These are phyloP conservation scores for Megalurothrips usitatus DNA, from an alignment of 2,888 invertebrate genomes.

Conservation along the genomic window DNA sequence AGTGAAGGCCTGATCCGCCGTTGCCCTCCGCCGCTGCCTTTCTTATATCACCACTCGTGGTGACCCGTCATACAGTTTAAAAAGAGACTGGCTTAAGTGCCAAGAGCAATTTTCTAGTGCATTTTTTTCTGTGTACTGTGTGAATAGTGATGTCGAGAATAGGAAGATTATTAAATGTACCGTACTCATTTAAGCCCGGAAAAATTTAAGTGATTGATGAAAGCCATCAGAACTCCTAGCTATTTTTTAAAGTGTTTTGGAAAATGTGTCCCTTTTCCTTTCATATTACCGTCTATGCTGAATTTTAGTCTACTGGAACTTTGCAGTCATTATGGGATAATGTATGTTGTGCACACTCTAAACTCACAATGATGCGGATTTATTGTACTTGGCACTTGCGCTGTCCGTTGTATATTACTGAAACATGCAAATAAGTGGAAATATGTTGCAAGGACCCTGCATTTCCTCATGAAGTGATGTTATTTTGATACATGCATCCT, in stretches of 20 bases:
- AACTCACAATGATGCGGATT: constrained; percentile 12
- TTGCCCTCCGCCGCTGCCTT: constrained; percentile 19
- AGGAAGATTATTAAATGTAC: constrained; percentile 1
- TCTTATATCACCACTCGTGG: neutral
- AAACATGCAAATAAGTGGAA: constrained; percentile 10
- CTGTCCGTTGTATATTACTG: constrained; percentile 20
- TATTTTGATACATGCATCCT: constrained; percentile 23
- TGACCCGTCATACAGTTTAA: neutral
- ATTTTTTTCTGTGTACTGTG: constrained; percentile 25
- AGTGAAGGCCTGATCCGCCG: constrained; percentile 21
- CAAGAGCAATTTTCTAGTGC: constrained; percentile 23
- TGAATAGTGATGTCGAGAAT: constrained; percentile 13
- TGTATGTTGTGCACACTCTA: neutral
- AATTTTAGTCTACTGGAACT: neutral
- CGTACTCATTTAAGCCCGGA: constrained; percentile 10
- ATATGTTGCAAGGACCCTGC: constrained; percentile 7
- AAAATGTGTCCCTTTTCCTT: neutral
- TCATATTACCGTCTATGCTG: neutral
- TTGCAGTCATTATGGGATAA: neutral
- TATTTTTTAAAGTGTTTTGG: constrained; percentile 16
- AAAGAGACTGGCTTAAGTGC: constrained; percentile 24
- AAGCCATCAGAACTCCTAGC: neutral
- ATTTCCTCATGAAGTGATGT: constrained; percentile 23
- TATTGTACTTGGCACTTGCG: constrained; percentile 24
- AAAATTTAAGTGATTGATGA: constrained; percentile 16